phyloP scores from a whole-genome alignment of 2,797 vertebrate species.

The Esox lucius region DNA sequence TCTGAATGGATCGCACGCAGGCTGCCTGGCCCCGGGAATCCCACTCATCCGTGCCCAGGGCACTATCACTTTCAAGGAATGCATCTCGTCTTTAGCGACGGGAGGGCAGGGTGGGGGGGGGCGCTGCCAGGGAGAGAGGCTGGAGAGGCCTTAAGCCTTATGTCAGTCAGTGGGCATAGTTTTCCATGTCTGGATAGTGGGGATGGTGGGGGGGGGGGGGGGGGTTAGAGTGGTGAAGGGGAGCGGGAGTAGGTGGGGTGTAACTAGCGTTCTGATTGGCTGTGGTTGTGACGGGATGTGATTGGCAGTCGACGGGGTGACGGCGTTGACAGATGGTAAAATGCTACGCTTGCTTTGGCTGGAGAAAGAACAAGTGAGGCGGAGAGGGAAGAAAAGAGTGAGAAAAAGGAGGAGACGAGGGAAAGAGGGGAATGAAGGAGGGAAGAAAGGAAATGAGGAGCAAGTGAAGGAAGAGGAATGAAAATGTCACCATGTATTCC shows the following conservation, averaged over 20 bases:
- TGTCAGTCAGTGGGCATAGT: conserved; percentile 20
- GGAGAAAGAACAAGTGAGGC: conserved; percentile 11
- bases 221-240: conserved; percentile 17
- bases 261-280: conserved; percentile 40
- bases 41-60: background rate
- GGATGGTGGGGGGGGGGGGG: background rate
- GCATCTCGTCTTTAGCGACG: background rate
- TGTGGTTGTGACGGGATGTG: conserved; percentile 37
- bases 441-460: conserved; percentile 12
- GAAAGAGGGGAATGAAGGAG: conserved; percentile 2
- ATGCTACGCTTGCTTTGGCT: conserved; percentile 60
- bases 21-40: conserved; percentile 14
- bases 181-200: conserved; percentile 50
- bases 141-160: background rate
- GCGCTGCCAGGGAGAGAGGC: background rate
- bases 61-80: conserved; percentile 27
- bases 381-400: conserved; percentile 11
- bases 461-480: conserved; percentile 33
- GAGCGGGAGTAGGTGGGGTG: conserved; percentile 27
- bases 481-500: conserved; percentile 55
- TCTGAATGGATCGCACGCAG: background rate
- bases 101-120: background rate
- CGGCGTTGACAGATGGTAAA: conserved; percentile 76
- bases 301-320: conserved; percentile 59
- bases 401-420: conserved; percentile 5